Evolutionary conservation across 2,888 invertebrate species (phyloP), one percentile per base, ranked within the genome.

Genomic region (Aromia moschata): DNA sequence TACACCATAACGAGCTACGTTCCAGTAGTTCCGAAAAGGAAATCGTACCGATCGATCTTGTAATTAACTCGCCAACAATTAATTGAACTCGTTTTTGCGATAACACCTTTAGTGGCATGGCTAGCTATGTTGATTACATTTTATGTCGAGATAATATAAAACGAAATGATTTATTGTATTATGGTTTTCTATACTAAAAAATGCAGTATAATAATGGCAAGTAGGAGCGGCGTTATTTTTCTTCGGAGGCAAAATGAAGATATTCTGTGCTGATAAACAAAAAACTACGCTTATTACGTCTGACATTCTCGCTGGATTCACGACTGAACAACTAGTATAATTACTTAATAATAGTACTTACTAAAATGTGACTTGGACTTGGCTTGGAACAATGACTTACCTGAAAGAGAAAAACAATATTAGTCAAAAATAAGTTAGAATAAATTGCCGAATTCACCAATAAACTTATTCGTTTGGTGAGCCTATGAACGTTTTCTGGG

Each of bases 301-400:
- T 7, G 25, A 7, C 7, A 25, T 25, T 25, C 25, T 25, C 25
- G n/a, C n/a, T n/a, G n/a, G n/a, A n/a, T n/a, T 25, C 25, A 25
- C 7, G 7, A 25, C 7, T n/a, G n/a, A 25, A 7, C 7, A 7
- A 25, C 7, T 25, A 25, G 25, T 3, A 7, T 25, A 25, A 25
- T 25, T 25, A 25, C 3, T 25, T 25, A 25, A 25, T 25, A 25
- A 44, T 25, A 44, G 12, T 44, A 44, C 44, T 44, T 44, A 44
- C 44, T 30, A 40, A 14, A 44, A 11, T 20, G 12, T 44, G 25
- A 25, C 14, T 44, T 7, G 7, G 25, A 25, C 14, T 44, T 7
- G 7, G 25, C 7, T 25, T 7, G 25, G n/a, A n/a, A 25, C 20
- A 25, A 14, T 25, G 7, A 44, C 44, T 44, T 44, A 44, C 44